Evolutionary conservation across 2,113 vertebrate genomes (phyloP).

Genomic region (Meriones unguiculatus): DNA sequence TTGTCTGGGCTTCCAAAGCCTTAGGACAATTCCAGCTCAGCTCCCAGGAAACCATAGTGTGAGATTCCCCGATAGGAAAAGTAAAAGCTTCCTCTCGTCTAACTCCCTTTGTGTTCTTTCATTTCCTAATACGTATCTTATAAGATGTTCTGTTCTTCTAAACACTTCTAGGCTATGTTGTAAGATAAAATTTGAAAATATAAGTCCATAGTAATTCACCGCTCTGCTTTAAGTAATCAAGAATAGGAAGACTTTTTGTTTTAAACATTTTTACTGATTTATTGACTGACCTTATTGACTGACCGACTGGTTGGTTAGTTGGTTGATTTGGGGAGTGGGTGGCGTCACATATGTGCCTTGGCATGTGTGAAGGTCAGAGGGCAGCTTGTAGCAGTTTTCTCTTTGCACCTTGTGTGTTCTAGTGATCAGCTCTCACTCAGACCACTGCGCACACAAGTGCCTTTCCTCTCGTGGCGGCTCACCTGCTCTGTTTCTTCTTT

Average conservation of each 20-base stretch:
- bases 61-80: background rate
- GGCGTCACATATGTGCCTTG: background rate
- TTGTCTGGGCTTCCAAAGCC: background rate
- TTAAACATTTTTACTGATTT: background rate
- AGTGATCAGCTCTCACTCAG: background rate
- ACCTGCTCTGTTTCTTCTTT: background rate
- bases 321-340: background rate
- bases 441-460: rapidly evolving
- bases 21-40: background rate
- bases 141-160: background rate
- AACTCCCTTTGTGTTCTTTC: background rate
- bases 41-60: background rate
- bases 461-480: background rate
- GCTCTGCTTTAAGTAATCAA: background rate
- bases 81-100: background rate
- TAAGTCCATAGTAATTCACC: background rate
- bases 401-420: no score
- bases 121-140: background rate
- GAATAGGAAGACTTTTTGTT: background rate
- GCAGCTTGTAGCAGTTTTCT: background rate
- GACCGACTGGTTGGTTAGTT: no score
- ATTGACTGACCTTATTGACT: no score
- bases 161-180: background rate
- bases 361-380: background rate
- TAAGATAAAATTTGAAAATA: background rate